Conservation (phyloP, 2,797 vertebrate species). For the Lateolabrax maculatus region DNA sequence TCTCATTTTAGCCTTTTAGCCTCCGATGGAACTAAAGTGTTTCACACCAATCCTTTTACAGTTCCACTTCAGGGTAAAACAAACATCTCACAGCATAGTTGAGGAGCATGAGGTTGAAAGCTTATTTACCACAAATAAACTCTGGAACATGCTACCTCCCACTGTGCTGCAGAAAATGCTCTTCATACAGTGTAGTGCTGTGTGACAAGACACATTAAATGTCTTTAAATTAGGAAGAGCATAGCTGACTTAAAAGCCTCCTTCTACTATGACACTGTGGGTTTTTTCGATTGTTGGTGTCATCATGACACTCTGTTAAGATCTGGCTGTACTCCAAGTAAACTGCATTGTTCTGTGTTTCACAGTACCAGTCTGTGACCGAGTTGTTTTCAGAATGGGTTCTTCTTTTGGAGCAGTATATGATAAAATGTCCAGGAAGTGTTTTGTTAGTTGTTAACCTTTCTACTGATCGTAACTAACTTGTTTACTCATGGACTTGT, state of each 20-base stretch:
- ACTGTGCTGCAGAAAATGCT: not conserved
- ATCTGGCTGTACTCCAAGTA: slow-evolving; percentile 54
- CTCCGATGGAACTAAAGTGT: slow-evolving; percentile 30
- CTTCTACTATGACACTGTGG: slow-evolving; percentile 17
- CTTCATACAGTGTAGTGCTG: not conserved
- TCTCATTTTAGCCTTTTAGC: slow-evolving; percentile 27
- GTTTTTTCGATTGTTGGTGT: slow-evolving; percentile 40
- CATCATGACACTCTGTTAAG: slow-evolving; percentile 68
- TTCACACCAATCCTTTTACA: slow-evolving; percentile 39
- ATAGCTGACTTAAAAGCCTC: slow-evolving; percentile 29
- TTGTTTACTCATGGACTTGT: slow-evolving; percentile 17
- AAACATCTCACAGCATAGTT: slow-evolving; percentile 49
- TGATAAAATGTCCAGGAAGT: slow-evolving; percentile 1
- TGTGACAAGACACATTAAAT: not conserved
- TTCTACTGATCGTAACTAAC: not conserved
- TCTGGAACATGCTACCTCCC: not conserved
- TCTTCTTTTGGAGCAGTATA: not conserved
- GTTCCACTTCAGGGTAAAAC: slow-evolving; percentile 45
- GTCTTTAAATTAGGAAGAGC: slow-evolving; percentile 35
- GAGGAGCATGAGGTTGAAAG: slow-evolving; percentile 27
- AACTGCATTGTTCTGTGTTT: slow-evolving; percentile 68
- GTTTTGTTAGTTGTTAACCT: not conserved
- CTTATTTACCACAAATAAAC: slow-evolving; percentile 48
- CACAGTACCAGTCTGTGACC: slow-evolving; percentile 23
- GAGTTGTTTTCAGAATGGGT: slow-evolving; percentile 14